Conservation (phyloP, 2,888 invertebrate genomes). For the Vannuccia rotundouncinata region DNA sequence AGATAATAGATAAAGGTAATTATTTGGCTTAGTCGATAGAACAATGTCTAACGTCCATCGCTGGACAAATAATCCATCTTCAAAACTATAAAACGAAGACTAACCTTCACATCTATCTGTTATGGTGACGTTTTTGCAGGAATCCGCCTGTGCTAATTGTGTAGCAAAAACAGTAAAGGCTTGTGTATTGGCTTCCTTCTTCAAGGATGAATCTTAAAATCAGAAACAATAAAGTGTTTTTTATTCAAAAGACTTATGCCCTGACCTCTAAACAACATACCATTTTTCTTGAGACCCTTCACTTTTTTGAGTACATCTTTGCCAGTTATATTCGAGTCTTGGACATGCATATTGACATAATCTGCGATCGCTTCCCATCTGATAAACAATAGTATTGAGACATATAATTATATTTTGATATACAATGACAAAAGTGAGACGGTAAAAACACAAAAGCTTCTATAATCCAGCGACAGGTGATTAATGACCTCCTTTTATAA, state of each 20-base stretch:
- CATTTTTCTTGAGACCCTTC: constrained; percentile 77
- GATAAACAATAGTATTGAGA: no score
- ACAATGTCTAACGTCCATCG: no score
- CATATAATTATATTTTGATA: no score
- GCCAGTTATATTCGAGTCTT: constrained; percentile 61
- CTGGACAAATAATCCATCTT: no score
- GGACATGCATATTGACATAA: constrained; percentile 68
- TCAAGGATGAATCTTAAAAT: constrained; percentile 57
- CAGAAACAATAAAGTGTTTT: background rate
- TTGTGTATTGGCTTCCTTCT: constrained; percentile 79
- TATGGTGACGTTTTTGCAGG: constrained; percentile 41
- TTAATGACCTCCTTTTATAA: no score
- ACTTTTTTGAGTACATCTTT: constrained; percentile 91
- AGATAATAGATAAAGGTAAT: no score
- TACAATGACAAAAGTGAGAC: no score
- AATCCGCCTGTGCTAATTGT: constrained; percentile 61
- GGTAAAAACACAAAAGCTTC: no score
- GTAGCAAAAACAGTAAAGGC: constrained; percentile 85
- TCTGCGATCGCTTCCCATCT: constrained; percentile 84
- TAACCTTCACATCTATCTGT: constrained; percentile 35
- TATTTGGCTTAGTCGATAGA: no score
- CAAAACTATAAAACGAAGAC: no score
- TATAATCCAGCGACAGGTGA: no score
- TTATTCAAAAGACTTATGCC: background rate
- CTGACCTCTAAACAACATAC: background rate